Evolutionary conservation across 2,888 invertebrate species (phyloP).

Genomic region (Euzophera pinguis): DNA sequence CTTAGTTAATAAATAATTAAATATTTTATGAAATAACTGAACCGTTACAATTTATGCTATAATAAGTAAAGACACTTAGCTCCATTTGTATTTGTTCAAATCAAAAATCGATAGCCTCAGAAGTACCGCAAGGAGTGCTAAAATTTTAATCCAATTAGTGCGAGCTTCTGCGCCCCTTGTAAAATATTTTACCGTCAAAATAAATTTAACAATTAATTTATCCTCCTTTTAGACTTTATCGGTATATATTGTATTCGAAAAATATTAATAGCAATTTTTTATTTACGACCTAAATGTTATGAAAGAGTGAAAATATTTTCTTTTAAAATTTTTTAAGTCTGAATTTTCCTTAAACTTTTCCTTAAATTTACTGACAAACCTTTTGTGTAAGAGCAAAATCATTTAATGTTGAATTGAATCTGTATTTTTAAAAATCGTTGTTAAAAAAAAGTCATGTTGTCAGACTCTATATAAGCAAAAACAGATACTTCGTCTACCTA

Average conservation of each 20-base stretch:
- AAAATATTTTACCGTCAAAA: slow-evolving; percentile 61
- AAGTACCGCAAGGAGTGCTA: slow-evolving; percentile 47
- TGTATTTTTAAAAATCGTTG: no score
- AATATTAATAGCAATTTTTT: slow-evolving; percentile 9
- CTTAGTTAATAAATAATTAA: no score
- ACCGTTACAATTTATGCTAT: background rate
- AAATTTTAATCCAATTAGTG: slow-evolving; percentile 70
- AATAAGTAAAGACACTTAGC: background rate
- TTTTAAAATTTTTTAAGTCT: slow-evolving; percentile 11
- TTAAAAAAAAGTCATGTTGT: no score
- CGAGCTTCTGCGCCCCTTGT: slow-evolving; percentile 43
- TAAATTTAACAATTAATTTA: slow-evolving; percentile 59
- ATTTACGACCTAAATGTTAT: no score
- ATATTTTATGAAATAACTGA: background rate
- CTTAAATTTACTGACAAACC: no score
- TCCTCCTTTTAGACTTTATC: slow-evolving; percentile 31
- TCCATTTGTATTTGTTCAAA: slow-evolving; percentile 29
- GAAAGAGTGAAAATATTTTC: no score
- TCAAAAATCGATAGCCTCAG: slow-evolving; percentile 49
- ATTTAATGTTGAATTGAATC: no score
- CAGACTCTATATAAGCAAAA: no score
- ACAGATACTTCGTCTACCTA: no score
- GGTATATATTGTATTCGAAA: slow-evolving; percentile 23
- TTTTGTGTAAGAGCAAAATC: no score
- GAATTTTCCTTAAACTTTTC: no score